Evolutionary conservation across 2,797 vertebrate species (phyloP), one percentile per base, ranked within the genome.

Genomic region (Phyllotis vaccarum): DNA sequence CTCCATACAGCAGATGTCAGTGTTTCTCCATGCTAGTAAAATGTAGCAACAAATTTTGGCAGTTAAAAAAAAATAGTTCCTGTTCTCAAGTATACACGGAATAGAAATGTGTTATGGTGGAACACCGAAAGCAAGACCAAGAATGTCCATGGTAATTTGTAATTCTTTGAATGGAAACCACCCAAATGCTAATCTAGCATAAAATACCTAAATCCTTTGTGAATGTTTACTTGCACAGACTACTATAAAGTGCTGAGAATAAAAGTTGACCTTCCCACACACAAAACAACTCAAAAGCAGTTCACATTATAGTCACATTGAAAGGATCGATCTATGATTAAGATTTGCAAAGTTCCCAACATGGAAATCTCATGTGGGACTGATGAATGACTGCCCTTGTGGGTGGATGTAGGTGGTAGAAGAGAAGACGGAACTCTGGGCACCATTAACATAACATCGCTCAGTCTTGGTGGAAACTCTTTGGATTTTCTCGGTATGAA

Each of bases 1-100:
- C 78, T 93, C 87, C 3, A 78, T 64, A 49, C 97, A 96, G 90
- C 70, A 97, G 97, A 91, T 97, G 97, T 96, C 97, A 96, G 74
- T 96, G 37, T 97, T 96, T 96, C 96, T 93, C 92, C 86, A 92
- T 94, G 66, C 24, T 80, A 95, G 37, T n/a, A 95, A 92, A 95
- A 93, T 64, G 24, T 0, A 75, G 1, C 82, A 96, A 93, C 93
- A 95, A 81, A 93, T 96, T 97, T 97, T 97, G 96, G 96, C 96
- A 97, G 97, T 93, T 95, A 97, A 95, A 97, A 94, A 96, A 93
- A 0, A 16, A 16, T n/a, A 49, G 52, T 89, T 89, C 90, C 40
- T 75, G n/a, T 88, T 95, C 43, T 93, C 87, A 93, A 85, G 9
- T 86, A 4, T 82, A 49, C 24, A 80, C 5, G 1, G 9, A 86